Conservation (phyloP, 1,140 invertebrate genomes). For the Thaumatotibia leucotreta region DNA sequence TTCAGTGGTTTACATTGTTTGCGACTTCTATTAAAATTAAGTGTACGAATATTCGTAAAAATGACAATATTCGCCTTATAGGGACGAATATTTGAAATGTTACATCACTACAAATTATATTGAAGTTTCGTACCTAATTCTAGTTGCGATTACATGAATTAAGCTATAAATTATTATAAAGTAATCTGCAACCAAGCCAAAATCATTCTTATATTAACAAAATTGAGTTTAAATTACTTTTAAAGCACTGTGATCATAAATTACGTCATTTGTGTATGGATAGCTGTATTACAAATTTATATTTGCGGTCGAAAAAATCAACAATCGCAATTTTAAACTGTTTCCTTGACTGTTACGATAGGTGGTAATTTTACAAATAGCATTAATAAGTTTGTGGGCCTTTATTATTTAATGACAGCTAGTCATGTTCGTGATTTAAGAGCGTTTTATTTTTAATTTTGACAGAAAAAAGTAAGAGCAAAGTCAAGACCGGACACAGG, state of each 20-base stretch:
- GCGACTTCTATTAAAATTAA: no score
- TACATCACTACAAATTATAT: no score
- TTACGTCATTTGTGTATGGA: neutral
- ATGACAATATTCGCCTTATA: no score
- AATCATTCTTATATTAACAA: neutral
- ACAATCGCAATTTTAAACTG: neutral
- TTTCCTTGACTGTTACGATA: neutral
- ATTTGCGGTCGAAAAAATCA: neutral
- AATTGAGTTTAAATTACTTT: conserved; percentile 18
- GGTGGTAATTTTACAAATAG: neutral
- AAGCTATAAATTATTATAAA: conserved; percentile 7
- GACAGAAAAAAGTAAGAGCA: neutral
- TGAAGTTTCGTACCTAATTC: conserved; percentile 12
- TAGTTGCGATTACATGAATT: neutral
- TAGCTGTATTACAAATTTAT: neutral
- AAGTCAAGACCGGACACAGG: neutral
- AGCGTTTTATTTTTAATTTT: neutral
- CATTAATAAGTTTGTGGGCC: neutral
- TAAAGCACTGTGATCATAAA: neutral
- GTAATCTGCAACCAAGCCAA: neutral
- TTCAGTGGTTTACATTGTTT: no score
- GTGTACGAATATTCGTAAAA: no score
- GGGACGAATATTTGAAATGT: no score
- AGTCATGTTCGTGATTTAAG: neutral
- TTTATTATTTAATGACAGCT: conserved; percentile 5